Base-by-base conservation (phyloP, 2,113 vertebrate species). In the Psilopsiagon aymara region DNA sequence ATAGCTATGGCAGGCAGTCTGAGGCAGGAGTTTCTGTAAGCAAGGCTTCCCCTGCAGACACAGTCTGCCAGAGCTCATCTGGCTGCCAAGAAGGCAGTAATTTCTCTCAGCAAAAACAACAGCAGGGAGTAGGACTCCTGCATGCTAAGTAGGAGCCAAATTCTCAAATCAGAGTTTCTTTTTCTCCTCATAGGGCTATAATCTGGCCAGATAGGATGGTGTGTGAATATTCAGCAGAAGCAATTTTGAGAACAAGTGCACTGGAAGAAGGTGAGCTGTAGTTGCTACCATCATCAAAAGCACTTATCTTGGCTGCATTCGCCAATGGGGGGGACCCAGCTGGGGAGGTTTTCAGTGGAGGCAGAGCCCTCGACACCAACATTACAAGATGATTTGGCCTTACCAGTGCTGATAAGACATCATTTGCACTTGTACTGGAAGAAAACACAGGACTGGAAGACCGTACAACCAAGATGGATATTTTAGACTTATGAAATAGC, bases 271-370 rank as follows among this genome's bases (percentile, higher is more conserved):
- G 11, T 62, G 78, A 92, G 10, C 6, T 73, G 31, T 31, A 49
- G 28, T 11, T 6, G 0, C 7, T 3, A 3, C 6, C 1, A 0
- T 31, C 35, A 53, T n/a, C 15, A 55, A 13, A 82, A 79, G 16
- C 31, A 10, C 4, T 73, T 46, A 43, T 18, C 4, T 79, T 79
- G 47, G 5, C 5, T 43, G 8, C 41, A 27, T 23, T 9, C 4
- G 1, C 23, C 7, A 31, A 76, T 24, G 13, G 3, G 14, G 33
- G 6, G 33, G 21, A 6, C 20, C 31, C 14, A 60, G 13, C 31
- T 59, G 28, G 10, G 25, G 35, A 27, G 5, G 10, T 69, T 66
- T 80, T 62, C 46, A 62, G 17, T 6, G 6, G 21, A 18, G 19
- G 31, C 27, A 47, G 37, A 82, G 35, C 27, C 8, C 24, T 60